phyloP scores from a whole-genome alignment of 35 echinoderm and acorn worm genomes.

The Stichopus chloronotus region DNA sequence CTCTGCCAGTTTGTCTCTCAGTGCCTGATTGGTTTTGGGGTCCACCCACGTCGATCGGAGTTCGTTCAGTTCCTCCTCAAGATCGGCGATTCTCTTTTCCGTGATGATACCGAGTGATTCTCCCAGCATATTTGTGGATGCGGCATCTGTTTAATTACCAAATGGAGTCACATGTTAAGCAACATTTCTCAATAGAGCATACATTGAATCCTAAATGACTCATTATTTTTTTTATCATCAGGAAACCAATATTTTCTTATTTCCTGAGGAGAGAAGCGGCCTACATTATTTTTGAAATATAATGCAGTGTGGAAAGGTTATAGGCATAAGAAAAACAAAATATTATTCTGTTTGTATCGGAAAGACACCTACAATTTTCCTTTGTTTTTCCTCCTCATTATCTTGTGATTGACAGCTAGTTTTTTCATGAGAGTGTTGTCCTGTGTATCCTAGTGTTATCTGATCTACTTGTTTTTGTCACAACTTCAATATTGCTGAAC shows the following conservation, averaged over 20 bases:
- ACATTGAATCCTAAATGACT: too few relatives aligned
- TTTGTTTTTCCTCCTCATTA: too few relatives aligned
- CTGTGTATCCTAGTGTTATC: too few relatives aligned
- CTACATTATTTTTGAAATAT: neutral
- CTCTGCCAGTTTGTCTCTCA: slow-evolving; percentile 45
- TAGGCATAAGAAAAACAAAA: neutral
- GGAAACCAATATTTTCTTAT: too few relatives aligned
- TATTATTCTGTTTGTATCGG: neutral
- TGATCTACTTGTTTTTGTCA: too few relatives aligned
- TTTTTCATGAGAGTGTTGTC: too few relatives aligned
- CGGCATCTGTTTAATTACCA: neutral
- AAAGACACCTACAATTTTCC: too few relatives aligned
- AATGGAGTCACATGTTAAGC: neutral
- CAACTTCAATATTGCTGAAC: too few relatives aligned
- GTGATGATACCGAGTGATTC: slow-evolving; percentile 80
- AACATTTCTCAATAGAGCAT: neutral
- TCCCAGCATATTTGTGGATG: slow-evolving; percentile 23
- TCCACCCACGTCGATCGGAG: slow-evolving; percentile 59
- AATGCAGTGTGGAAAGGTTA: neutral
- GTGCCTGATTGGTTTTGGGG: slow-evolving; percentile 47
- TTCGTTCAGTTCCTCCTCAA: slow-evolving; percentile 65
- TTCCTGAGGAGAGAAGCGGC: neutral
- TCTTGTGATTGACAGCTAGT: too few relatives aligned
- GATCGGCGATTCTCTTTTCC: slow-evolving; percentile 66
- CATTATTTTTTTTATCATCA: too few relatives aligned